phyloP scores from a whole-genome alignment of 2,113 vertebrate genomes.

The Percina caprodes region DNA sequence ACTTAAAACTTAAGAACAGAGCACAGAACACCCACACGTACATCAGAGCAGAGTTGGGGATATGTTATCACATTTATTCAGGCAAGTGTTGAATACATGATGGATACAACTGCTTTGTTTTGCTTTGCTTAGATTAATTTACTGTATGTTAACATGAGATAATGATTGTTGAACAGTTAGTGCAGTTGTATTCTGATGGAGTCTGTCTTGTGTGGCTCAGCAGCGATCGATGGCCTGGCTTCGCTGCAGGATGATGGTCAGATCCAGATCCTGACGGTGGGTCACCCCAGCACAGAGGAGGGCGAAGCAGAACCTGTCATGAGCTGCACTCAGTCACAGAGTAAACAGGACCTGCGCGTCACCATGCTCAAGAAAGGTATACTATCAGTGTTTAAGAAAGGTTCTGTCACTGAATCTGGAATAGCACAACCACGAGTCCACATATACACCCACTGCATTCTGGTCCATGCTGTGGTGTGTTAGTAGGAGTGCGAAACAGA shows the following conservation, averaged over 20 bases:
- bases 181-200: constrained; percentile 20
- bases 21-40: constrained; percentile 21
- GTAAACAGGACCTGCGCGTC: constrained; percentile 93
- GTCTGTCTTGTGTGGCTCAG: constrained; percentile 65
- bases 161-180: background rate
- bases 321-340: constrained; percentile 86
- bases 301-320: constrained; percentile 87
- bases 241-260: constrained; percentile 90
- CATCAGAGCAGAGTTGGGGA: background rate
- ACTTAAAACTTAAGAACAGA: constrained; percentile 2
- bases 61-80: constrained; percentile 4
- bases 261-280: constrained; percentile 93
- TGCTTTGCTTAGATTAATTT: background rate
- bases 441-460: constrained; percentile 23
- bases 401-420: constrained; percentile 65
- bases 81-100: background rate
- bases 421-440: background rate
- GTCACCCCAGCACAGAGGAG: constrained; percentile 85
- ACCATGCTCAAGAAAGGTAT: constrained; percentile 97
- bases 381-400: constrained; percentile 86
- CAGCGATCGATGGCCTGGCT: constrained; percentile 91
- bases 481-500: constrained; percentile 34
- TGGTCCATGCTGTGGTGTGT: constrained; percentile 14
- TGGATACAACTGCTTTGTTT: background rate
- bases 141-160: background rate